phyloP scores from a whole-genome alignment of 2,113 vertebrate genomes.

The Ciconia stormi region DNA sequence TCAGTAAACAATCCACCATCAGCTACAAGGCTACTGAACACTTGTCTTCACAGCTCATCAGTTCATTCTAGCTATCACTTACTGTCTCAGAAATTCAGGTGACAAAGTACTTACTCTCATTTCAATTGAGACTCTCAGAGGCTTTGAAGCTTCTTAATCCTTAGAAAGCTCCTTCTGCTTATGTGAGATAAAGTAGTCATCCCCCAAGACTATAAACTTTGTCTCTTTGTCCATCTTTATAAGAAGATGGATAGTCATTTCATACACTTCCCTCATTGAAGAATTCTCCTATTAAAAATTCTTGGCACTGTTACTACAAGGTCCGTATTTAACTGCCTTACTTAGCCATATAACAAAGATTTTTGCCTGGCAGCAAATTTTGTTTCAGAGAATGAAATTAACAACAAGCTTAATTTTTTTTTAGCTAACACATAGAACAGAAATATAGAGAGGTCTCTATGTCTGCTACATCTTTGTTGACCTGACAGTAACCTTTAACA shows the following conservation, averaged over 20 bases:
- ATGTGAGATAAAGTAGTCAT: background rate
- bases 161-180: conserved; percentile 8
- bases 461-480: background rate
- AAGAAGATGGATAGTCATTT: background rate
- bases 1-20: background rate
- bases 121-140: background rate
- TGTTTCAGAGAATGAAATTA: background rate
- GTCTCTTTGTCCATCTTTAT: background rate
- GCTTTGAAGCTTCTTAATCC: background rate
- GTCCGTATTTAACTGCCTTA: background rate
- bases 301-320: background rate
- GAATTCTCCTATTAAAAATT: background rate
- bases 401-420: background rate
- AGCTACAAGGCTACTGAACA: background rate
- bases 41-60: background rate
- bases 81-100: background rate
- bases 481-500: background rate
- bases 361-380: background rate
- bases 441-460: background rate
- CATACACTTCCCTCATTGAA: background rate
- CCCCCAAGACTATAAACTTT: background rate
- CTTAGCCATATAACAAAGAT: background rate
- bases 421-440: background rate
- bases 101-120: background rate
- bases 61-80: background rate